Evolutionary conservation across 2,113 vertebrate genomes (phyloP).

Genomic region (Pteronura brasiliensis): DNA sequence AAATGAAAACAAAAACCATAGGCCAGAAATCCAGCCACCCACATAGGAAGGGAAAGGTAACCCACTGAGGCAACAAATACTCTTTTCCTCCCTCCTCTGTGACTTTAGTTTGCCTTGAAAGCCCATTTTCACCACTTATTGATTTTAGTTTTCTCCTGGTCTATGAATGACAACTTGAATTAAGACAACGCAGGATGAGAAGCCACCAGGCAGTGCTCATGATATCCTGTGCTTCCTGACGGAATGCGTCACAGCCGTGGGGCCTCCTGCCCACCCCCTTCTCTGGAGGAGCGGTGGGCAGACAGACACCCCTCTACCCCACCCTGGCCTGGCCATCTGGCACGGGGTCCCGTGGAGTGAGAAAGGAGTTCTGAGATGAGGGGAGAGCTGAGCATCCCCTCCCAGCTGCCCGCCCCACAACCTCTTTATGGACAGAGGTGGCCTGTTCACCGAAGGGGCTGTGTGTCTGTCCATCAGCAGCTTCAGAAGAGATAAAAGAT

Average conservation of each 20-base stretch:
- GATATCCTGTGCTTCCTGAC: slow-evolving; percentile 40
- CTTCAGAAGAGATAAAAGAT: background rate
- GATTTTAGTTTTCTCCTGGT: slow-evolving; percentile 81
- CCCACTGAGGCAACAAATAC: background rate
- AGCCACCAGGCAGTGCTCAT: slow-evolving; percentile 64
- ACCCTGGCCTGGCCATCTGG: slow-evolving; percentile 54
- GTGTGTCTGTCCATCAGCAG: background rate
- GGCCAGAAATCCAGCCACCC: background rate
- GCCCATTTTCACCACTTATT: slow-evolving; percentile 76
- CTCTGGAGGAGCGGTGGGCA: slow-evolving; percentile 25
- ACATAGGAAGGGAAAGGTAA: background rate
- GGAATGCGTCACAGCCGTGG: accelerated
- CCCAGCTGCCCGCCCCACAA: background rate
- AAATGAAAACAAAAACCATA: background rate
- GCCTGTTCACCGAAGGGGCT: slow-evolving; percentile 13
- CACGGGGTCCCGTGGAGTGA: slow-evolving; percentile 44
- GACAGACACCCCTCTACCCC: slow-evolving; percentile 60
- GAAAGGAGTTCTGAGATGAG: slow-evolving; percentile 61
- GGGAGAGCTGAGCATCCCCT: slow-evolving; percentile 34
- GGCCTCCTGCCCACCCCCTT: background rate
- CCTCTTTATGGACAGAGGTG: background rate
- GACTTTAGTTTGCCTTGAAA: slow-evolving; percentile 67
- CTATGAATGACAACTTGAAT: slow-evolving; percentile 76
- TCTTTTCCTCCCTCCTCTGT: background rate
- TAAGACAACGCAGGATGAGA: slow-evolving; percentile 79